phyloP scores from a whole-genome alignment of 1,140 invertebrate species.

The Artemia franciscana region DNA sequence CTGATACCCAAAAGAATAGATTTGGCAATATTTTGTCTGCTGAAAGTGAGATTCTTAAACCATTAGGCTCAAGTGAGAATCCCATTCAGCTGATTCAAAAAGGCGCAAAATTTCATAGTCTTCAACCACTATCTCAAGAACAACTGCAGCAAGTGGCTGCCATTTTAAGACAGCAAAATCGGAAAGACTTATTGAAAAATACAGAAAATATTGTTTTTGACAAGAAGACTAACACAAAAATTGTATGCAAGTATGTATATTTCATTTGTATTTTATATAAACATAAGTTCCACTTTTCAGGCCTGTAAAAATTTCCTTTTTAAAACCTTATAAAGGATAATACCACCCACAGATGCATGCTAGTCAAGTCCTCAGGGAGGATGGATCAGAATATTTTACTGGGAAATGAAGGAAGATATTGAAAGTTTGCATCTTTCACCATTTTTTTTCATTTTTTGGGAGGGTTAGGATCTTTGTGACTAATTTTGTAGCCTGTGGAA shows the following conservation, averaged over 20 bases:
- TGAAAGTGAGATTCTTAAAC: slow-evolving; percentile 14
- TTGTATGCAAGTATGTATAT: neutral
- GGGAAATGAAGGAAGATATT: no score
- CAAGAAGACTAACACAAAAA: neutral
- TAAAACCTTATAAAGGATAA: no score
- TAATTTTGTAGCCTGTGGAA: no score
- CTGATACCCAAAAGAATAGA: neutral
- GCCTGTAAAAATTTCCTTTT: no score
- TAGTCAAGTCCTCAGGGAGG: no score
- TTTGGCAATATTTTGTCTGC: slow-evolving; percentile 1
- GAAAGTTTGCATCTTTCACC: no score
- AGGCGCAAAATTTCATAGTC: slow-evolving; percentile 28
- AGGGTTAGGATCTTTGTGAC: no score
- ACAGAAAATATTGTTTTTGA: neutral
- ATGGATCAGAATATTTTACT: no score
- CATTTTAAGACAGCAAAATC: slow-evolving; percentile 27
- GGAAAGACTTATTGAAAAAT: neutral
- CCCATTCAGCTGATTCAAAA: slow-evolving; percentile 38
- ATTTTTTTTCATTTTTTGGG: no score
- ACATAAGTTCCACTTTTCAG: no score
- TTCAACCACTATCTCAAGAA: slow-evolving; percentile 29
- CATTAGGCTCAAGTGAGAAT: slow-evolving; percentile 32
- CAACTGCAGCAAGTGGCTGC: slow-evolving; percentile 35
- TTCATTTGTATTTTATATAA: neutral
- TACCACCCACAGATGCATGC: no score